phyloP scores from a whole-genome alignment of 2,888 invertebrate species.

The Stomorhina lunata region DNA sequence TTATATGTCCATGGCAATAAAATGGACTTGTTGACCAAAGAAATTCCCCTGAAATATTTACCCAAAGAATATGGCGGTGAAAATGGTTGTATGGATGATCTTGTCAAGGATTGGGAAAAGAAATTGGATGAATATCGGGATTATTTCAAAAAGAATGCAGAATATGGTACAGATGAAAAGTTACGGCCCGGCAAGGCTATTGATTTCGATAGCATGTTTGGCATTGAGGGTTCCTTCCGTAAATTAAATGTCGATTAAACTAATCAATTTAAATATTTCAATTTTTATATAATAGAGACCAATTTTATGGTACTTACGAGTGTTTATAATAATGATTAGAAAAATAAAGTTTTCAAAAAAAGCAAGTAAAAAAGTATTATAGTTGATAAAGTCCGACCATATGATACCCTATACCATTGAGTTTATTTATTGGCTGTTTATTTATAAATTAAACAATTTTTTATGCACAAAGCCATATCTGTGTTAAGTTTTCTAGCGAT shows the following conservation, averaged over 20 bases:
- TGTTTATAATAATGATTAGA: no score
- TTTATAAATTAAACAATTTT: no score
- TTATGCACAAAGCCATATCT: no score
- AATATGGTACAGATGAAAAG: conserved; percentile 74
- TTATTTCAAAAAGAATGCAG: conserved; percentile 73
- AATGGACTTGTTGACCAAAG: conserved; percentile 74
- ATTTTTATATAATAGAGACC: no score
- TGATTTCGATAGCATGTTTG: conserved; percentile 72
- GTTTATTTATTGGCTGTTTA: no score
- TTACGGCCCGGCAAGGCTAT: conserved; percentile 70
- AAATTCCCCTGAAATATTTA: conserved; percentile 82
- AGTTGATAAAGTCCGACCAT: no score
- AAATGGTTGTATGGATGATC: conserved; percentile 79
- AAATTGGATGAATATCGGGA: conserved; percentile 72
- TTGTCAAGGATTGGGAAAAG: conserved; percentile 73
- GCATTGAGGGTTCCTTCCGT: conserved; percentile 77
- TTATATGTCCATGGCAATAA: conserved; percentile 70
- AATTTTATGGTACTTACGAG: no score
- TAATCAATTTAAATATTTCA: background rate
- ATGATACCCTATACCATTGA: no score
- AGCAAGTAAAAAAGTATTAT: no score
- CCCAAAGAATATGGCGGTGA: conserved; percentile 86
- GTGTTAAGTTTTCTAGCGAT: no score
- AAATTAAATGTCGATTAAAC: conserved; percentile 76
- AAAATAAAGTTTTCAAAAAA: no score